Conservation (phyloP, 2,113 vertebrate genomes). For the Octodon degus region DNA sequence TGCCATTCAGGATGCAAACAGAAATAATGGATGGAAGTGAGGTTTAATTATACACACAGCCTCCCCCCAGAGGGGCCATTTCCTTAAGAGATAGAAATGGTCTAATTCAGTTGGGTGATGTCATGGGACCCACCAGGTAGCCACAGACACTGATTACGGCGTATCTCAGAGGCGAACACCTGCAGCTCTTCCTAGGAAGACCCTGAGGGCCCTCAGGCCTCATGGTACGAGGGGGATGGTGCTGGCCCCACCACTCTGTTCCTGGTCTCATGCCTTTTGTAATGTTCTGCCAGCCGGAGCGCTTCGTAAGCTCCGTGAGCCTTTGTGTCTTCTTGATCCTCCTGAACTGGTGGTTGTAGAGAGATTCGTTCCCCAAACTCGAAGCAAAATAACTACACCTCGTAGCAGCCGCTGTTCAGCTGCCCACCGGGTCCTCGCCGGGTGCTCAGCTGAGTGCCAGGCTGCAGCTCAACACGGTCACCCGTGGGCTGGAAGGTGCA, state of each 20-base stretch:
- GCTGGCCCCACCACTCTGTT: no score
- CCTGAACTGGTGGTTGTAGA: background rate
- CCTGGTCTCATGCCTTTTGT: rapidly evolving
- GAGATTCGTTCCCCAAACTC: background rate
- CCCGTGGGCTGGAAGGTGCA: background rate
- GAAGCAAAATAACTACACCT: background rate
- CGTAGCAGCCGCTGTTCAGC: background rate
- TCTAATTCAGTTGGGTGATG: no score
- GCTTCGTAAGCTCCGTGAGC: rapidly evolving
- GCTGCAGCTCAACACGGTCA: background rate
- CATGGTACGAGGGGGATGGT: background rate
- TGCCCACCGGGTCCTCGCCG: background rate
- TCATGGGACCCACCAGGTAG: background rate
- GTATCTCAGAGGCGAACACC: background rate
- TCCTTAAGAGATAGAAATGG: background rate
- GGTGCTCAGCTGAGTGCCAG: background rate
- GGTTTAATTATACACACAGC: background rate
- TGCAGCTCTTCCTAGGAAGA: no score
- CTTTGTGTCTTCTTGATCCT: background rate
- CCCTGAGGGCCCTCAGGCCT: rapidly evolving
- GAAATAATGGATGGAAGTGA: no score
- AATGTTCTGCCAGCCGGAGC: background rate
- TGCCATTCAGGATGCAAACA: background rate
- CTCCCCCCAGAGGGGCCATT: background rate
- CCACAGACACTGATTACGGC: background rate